Base-by-base conservation (phyloP, 1,140 invertebrate species). In the Oryctes rhinoceros region DNA sequence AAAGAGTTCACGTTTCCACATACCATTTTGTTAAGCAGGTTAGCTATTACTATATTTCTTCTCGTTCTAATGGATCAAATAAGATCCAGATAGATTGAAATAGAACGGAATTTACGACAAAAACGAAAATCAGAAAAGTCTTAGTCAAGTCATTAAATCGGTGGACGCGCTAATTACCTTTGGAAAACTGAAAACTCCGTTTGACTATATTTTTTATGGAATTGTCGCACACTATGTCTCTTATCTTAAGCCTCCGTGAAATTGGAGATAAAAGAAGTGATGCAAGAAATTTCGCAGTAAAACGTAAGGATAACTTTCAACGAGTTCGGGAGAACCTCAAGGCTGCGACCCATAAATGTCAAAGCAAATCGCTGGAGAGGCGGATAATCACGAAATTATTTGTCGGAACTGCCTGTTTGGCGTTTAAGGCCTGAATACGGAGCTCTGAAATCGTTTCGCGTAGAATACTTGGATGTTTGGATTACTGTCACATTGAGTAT, bases 211-310 rank as follows among this genome's bases (percentile, higher is more conserved):
- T 59, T 20, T 59, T 11, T 15, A 4, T 4, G 53, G 53, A 59
- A 4, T 59, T 59, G 4, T 59, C 11, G 4, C 53, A 4, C 53
- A 11, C 13, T 59, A 4, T 59, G 53, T 59, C 30, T 18, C 62
- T 24, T 24, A 67, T 67, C 62, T 24, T 18, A 18, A 67, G 18
- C 20, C 62, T 35, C 62, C 62, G 62, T 35, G 20, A 67, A 67
- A 67, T 67, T 18, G 62, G 18, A 67, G 62, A 67, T 67, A 67
- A 67, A 67, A 67, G 62, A 67, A 67, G 62, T 67, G 62, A 67
- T 18, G 62, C 62, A 67, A 67, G 62, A 67, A 67, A 67, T 67
- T 67, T 18, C 62, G 62, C 62, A 67, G 62, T 67, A 24, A 67
- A 67, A 35, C 30, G 18, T 67, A 24, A 67, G 20, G 15, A 18